Evolutionary conservation across 2,888 invertebrate species (phyloP).

Genomic region (Synanthedon vespiformis): DNA sequence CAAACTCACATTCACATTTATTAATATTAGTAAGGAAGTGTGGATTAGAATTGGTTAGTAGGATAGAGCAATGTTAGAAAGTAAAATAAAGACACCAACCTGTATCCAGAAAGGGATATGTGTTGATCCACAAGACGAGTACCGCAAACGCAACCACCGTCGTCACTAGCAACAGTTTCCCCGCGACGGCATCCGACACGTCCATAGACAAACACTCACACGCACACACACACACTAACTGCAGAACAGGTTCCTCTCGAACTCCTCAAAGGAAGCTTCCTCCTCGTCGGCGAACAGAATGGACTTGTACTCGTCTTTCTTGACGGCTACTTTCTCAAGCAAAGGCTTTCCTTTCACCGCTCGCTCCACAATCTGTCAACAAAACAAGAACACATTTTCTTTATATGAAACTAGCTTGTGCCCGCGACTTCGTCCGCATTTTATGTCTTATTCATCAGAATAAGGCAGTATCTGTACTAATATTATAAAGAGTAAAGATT

Average conservation of each 20-base stretch:
- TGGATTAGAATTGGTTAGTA: no score
- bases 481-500: no score
- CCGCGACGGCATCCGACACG: slow-evolving; percentile 67
- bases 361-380: slow-evolving; percentile 67
- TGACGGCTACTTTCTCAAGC: slow-evolving; percentile 39
- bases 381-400: no score
- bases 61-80: no score
- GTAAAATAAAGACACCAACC: slow-evolving; percentile 32
- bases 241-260: slow-evolving; percentile 74
- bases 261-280: slow-evolving; percentile 73
- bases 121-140: slow-evolving; percentile 75
- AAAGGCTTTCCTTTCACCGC: slow-evolving; percentile 65
- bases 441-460: no score
- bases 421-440: no score
- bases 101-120: slow-evolving; percentile 76
- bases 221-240: slow-evolving; percentile 22
- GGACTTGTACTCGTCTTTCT: slow-evolving; percentile 60
- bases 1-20: no score
- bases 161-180: slow-evolving; percentile 68
- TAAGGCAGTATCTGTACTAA: no score
- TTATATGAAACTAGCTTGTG: no score
- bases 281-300: slow-evolving; percentile 75
- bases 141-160: slow-evolving; percentile 66
- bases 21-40: no score
- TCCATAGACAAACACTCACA: slow-evolving; percentile 50